phyloP scores from a whole-genome alignment of 2,113 vertebrate genomes.

The Gambusia holbrooki region DNA sequence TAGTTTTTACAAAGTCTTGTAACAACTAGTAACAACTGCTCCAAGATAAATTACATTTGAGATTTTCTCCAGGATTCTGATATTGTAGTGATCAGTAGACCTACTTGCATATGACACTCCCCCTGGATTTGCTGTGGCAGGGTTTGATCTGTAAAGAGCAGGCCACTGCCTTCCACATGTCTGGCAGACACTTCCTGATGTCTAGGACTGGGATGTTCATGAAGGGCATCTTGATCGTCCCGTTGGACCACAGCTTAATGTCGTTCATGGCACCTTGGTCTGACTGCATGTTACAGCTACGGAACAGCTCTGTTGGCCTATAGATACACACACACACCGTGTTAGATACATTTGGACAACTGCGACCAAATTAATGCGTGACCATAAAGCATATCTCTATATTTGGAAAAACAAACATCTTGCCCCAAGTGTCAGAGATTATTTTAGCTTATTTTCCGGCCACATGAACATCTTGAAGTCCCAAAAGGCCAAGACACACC shows the following conservation, averaged over 20 bases:
- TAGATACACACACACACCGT: slow-evolving; percentile 7
- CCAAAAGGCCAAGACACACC: too few species aligned
- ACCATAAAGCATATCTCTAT: too few species aligned
- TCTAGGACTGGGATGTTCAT: slow-evolving; percentile 98
- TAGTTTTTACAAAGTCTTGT: too few species aligned
- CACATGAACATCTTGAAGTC: too few species aligned
- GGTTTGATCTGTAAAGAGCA: slow-evolving; percentile 98
- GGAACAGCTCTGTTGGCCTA: slow-evolving; percentile 97
- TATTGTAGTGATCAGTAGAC: slow-evolving; percentile 38
- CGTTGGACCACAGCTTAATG: slow-evolving; percentile 98
- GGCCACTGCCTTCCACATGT: slow-evolving; percentile 98
- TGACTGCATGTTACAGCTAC: slow-evolving; percentile 95
- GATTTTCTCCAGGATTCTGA: too few species aligned
- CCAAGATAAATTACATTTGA: background rate
- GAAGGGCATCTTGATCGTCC: slow-evolving; percentile 97
- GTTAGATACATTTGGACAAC: background rate
- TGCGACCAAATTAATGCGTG: too few species aligned
- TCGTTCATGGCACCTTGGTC: slow-evolving; percentile 98
- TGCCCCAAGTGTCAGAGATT: too few species aligned
- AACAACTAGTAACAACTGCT: too few species aligned
- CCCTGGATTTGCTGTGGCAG: slow-evolving; percentile 94
- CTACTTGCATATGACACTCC: slow-evolving; percentile 97
- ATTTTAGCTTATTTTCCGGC: too few species aligned
- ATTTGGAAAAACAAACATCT: too few species aligned
- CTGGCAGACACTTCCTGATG: slow-evolving; percentile 93